Base-by-base conservation (phyloP, 2,113 vertebrate species). In the Butorides virescens region DNA sequence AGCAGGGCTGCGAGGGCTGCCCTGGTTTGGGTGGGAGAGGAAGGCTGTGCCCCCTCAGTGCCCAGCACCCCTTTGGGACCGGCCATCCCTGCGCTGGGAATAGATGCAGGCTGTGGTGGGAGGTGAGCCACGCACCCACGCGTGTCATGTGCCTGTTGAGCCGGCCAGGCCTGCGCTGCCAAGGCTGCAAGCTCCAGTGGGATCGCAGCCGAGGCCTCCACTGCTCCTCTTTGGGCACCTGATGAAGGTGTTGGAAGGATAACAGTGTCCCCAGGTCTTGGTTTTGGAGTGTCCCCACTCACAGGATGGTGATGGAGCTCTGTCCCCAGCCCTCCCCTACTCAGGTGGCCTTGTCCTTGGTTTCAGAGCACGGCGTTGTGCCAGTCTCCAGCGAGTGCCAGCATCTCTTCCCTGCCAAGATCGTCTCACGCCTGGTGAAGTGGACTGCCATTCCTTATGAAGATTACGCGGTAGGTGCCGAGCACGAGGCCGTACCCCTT, bases 401-500 rank as follows among this genome's bases (percentile, higher is more conserved):
- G 97, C 97, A 99, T 70, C 98, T 99, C 77, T 99, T 99, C 93
- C 99, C 99, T 2, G 97, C 99, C 90, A 99, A 99, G 97, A 98
- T 99, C 3, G 98, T 99, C 73, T 99, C 99, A 0, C 98, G 98
- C 50, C 98, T 99, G 94, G 98, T 99, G 59, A 99, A 98, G 93
- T 99, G 99, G 99, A 95, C 96, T 19, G 98, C 98, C 10, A 96
- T 99, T 83, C 96, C 98, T 49, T 97, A 98, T 3, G 98, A 99
- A 44, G 99, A 99, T 47, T 99, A 99, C 50, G 95, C 96, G 89
- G 99, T 99, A 97, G 15, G 98, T 15, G 7, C 71, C 5, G 2
- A 27, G 65, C 26, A 1, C 0, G 0, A 34, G 30, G 17, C 37
- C 7, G 6, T 2, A 5, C 16, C 27, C 46, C 27, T 47, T 32